These are phyloP conservation scores for Hybognathus amarus DNA, from an alignment of 2,797 vertebrate species.

Conservation along the genomic window DNA sequence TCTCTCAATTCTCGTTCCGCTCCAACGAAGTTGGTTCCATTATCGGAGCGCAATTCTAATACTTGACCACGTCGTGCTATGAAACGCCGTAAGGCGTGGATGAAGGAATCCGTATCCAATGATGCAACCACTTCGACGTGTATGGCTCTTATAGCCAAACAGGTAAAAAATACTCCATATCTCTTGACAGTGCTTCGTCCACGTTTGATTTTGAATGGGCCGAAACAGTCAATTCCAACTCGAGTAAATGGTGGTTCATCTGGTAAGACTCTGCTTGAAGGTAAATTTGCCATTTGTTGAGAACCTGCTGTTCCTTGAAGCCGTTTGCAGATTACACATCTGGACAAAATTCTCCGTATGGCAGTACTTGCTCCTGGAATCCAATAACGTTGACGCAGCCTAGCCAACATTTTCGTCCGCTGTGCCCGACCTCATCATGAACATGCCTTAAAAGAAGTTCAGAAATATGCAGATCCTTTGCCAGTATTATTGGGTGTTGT, in stretches of 20 bases:
- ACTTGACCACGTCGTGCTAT: neutral
- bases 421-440: neutral
- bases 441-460: slow-evolving; percentile 15
- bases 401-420: neutral
- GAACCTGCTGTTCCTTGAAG: neutral
- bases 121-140: neutral
- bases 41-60: neutral
- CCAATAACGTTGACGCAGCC: neutral
- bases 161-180: slow-evolving; percentile 12
- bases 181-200: neutral
- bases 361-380: slow-evolving; percentile 12
- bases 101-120: neutral
- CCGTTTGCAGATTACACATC: neutral
- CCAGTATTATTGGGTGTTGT: neutral
- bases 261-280: neutral
- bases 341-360: slow-evolving; percentile 1
- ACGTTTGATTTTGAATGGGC: slow-evolving; percentile 2
- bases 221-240: neutral
- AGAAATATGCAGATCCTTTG: slow-evolving; percentile 18
- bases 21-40: neutral
- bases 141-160: neutral
- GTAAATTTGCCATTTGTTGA: slow-evolving; percentile 2
- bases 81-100: neutral
- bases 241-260: slow-evolving; percentile 12
- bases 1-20: slow-evolving; percentile 12